Evolutionary conservation across 2,888 invertebrate species (phyloP).

Genomic region (Leucophenga maculata): DNA sequence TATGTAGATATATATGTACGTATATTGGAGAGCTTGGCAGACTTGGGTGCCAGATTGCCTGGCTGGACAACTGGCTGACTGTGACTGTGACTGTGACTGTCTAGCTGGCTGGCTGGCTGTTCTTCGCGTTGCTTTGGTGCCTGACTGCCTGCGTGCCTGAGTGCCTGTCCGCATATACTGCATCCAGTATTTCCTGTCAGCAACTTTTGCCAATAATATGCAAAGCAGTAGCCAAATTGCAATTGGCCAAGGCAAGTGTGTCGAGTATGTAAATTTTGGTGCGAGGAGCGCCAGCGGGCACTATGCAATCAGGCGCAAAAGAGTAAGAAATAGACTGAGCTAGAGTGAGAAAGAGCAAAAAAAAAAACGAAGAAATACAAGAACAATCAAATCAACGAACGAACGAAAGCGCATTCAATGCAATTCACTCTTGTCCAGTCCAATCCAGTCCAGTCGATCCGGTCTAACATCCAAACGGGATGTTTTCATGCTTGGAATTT

Average conservation of each 20-base stretch:
- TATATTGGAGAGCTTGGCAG: too few species aligned
- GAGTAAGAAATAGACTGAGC: constrained; percentile 12
- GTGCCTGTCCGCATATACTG: neutral
- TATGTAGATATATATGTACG: too few species aligned
- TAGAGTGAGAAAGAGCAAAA: neutral
- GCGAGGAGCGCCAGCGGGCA: neutral
- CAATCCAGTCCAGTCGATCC: neutral
- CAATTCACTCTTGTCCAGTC: too few species aligned
- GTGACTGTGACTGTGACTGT: too few species aligned
- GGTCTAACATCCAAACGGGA: constrained; percentile 25
- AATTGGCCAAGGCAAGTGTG: constrained; percentile 40
- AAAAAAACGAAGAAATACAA: neutral
- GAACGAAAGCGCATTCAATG: too few species aligned
- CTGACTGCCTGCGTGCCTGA: too few species aligned
- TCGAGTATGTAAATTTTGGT: constrained; percentile 60
- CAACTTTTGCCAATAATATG: constrained; percentile 34
- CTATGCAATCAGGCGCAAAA: constrained; percentile 7
- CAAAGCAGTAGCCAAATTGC: constrained; percentile 25
- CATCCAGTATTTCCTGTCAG: constrained; percentile 36
- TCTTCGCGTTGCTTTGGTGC: constrained; percentile 22
- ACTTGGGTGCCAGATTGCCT: too few species aligned
- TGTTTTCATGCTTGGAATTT: constrained; percentile 49
- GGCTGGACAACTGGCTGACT: too few species aligned
- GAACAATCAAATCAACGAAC: too few species aligned
- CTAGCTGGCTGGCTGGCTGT: too few species aligned